phyloP scores from a whole-genome alignment of 2,113 vertebrate species.

The Pyrgilauda ruficollis region DNA sequence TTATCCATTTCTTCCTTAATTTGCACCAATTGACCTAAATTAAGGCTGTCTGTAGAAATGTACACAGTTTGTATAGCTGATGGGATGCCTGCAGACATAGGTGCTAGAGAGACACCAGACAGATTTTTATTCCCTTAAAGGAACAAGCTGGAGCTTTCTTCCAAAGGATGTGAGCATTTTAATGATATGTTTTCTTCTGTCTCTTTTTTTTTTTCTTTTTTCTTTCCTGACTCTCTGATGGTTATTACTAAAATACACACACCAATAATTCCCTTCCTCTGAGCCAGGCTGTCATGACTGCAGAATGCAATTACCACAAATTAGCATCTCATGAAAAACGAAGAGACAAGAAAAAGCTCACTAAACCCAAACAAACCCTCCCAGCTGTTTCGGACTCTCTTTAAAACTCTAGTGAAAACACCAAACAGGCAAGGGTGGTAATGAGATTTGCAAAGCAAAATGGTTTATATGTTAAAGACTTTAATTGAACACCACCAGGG shows the following conservation, averaged over 20 bases:
- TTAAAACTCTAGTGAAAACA: neutral
- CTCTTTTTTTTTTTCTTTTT: neutral
- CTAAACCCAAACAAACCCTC: neutral
- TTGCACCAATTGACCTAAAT: neutral
- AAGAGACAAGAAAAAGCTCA: neutral
- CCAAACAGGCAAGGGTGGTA: neutral
- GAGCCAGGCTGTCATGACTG: neutral
- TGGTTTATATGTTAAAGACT: neutral
- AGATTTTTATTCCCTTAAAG: neutral
- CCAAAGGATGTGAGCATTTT: neutral
- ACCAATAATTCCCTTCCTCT: conserved; percentile 16
- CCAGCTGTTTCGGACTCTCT: neutral
- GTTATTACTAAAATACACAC: conserved; percentile 35
- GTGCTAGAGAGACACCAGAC: neutral
- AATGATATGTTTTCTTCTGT: neutral
- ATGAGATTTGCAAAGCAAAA: neutral
- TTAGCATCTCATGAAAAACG: conserved; percentile 35
- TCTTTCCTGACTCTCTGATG: neutral
- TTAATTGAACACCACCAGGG: neutral
- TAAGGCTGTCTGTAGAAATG: neutral
- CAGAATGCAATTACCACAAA: conserved; percentile 43
- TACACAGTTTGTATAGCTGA: neutral
- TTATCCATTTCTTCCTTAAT: neutral
- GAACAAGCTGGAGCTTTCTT: neutral
- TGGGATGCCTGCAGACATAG: neutral